Percentiles rank a stretch among this genome's conserved stretches.
Conservation (phyloP, 2,113 vertebrate genomes). For the Dipodomys spectabilis region DNA sequence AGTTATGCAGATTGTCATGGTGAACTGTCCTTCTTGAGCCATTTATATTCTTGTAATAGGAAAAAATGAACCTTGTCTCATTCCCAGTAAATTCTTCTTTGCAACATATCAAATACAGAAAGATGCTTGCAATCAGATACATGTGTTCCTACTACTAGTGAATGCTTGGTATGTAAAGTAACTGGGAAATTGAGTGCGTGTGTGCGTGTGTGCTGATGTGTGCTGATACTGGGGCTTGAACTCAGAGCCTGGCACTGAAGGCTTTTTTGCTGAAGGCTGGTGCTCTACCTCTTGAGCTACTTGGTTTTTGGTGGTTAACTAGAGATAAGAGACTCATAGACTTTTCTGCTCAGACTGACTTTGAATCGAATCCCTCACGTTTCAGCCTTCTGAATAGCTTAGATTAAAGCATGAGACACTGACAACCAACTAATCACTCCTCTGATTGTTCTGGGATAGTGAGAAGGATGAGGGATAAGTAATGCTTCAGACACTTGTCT, state of each 20-base stretch:
- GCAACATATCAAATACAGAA: constrained; percentile 10
- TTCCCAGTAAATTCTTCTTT: constrained; percentile 63
- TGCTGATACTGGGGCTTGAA: too few relatives aligned
- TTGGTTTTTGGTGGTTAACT: too few relatives aligned
- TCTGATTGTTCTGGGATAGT: constrained; percentile 6
- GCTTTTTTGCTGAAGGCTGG: too few relatives aligned
- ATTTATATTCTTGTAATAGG: constrained; percentile 45
- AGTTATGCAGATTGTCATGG: constrained; percentile 61
- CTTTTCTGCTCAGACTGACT: too few relatives aligned
- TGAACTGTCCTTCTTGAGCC: constrained; percentile 53
- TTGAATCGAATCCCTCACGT: too few relatives aligned
- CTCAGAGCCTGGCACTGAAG: too few relatives aligned
- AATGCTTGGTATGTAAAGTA: constrained; percentile 11
- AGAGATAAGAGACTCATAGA: too few relatives aligned
- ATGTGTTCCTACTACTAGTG: constrained; percentile 57
- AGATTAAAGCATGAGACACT: too few relatives aligned
- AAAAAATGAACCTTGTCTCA: constrained; percentile 19
- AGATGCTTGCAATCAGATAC: constrained; percentile 38
- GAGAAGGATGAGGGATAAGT: background rate
- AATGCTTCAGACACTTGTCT: background rate
- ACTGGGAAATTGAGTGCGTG: background rate
- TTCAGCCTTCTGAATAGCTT: too few relatives aligned
- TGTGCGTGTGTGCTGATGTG: too few relatives aligned
- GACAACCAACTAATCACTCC: background rate
- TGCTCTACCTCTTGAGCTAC: too few relatives aligned